These are phyloP conservation scores for Donacobius atricapilla DNA, from an alignment of 2,113 vertebrate genomes.

Conservation along the genomic window DNA sequence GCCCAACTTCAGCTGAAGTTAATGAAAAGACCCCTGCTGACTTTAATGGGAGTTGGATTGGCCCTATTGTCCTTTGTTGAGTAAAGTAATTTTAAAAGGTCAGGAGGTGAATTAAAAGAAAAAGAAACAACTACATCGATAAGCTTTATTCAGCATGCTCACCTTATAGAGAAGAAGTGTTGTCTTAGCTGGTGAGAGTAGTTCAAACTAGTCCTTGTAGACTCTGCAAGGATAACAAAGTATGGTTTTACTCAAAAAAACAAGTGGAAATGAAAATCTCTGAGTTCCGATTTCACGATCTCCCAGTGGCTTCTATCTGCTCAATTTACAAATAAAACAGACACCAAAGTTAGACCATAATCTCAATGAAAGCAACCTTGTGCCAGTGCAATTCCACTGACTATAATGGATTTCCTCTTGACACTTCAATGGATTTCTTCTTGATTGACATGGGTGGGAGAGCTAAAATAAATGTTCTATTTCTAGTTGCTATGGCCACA, in stretches of 20 bases:
- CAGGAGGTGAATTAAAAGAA: slow-evolving; percentile 58
- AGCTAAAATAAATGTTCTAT: background rate
- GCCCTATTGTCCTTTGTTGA: slow-evolving; percentile 55
- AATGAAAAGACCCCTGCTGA: slow-evolving; percentile 62
- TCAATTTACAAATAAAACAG: slow-evolving; percentile 55
- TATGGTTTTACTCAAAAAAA: slow-evolving; percentile 23
- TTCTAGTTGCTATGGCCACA: background rate
- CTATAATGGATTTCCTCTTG: background rate
- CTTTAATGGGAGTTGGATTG: slow-evolving; percentile 54
- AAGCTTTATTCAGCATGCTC: background rate
- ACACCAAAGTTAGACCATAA: background rate
- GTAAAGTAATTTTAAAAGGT: slow-evolving; percentile 62
- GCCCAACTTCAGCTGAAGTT: slow-evolving; percentile 57
- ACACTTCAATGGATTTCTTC: background rate
- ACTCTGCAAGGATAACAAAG: slow-evolving; percentile 39
- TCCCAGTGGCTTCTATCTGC: slow-evolving; percentile 39
- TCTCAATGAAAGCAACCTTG: background rate
- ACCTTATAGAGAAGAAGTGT: slow-evolving; percentile 35
- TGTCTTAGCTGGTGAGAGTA: slow-evolving; percentile 35
- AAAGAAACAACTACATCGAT: slow-evolving; percentile 51
- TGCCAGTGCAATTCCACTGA: background rate
- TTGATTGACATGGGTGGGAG: background rate
- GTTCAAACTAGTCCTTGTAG: slow-evolving; percentile 9
- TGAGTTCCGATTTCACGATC: background rate
- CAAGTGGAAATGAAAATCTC: slow-evolving; percentile 25